Evolutionary conservation across 2,888 invertebrate genomes (phyloP), one percentile per base, ranked within the genome.

Genomic region (Galerucella calmariensis): DNA sequence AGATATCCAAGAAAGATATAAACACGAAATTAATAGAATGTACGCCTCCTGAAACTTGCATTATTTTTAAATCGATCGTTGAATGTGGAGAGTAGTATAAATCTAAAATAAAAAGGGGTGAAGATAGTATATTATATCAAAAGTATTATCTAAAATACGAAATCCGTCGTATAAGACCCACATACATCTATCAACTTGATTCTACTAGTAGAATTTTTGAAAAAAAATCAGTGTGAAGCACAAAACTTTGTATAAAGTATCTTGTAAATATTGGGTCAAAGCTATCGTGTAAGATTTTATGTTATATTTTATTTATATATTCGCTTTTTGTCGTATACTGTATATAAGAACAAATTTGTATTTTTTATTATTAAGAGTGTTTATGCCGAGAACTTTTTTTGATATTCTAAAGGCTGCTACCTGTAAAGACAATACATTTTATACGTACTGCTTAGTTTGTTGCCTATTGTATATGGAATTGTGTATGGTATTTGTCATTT

Each of bases 1-100:
- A 91, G 96, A 96, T 87, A 97, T 99, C 83, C 96, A 98, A 88
- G 95, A 96, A 80, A 92, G 94, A 82, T 99, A 97, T 90, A 94
- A 96, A 88, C 92, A 94, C 81, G 96, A 97, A 89, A 96, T 98
- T 84, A 95, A 95, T 87, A 91, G 94, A 82, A 96, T 98, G 95
- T 98, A 98, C 88, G 94, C 95, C 76, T 95, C 95, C 91, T 95
- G 95, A 95, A 90, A 90, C 27, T 69, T 63, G 53, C 24, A 58
- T n/a, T 66, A 58, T 35, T 59, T 72, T 72, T 72, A 72, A 59
- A 46, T 58, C 11, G 20, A 35, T 27, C 48, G 63, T 16, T 63
- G 20, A 63, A 3, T 44, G 11, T 6, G 46, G 16, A 44, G 44
- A 20, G 56, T 56, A 56, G 56, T 14, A 48, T 48, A 12, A 12